Evolutionary conservation across 1,140 invertebrate species (phyloP), one percentile per base, ranked within the genome.

Genomic region (Stratiolaelaps scimitus): DNA sequence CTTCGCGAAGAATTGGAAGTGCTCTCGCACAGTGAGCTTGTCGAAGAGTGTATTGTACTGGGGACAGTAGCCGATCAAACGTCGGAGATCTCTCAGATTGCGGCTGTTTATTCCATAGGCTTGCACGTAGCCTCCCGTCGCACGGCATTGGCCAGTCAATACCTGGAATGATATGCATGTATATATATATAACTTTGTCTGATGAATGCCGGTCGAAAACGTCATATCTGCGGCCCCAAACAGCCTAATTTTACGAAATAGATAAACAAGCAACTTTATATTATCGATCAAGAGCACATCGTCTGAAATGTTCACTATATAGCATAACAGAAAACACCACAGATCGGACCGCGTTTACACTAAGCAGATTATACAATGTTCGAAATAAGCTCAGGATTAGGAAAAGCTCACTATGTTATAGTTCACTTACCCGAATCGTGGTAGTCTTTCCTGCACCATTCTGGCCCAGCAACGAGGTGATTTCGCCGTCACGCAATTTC

Each of bases 361-460:
- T n/a, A n/a, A n/a, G n/a, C n/a, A n/a, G n/a, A n/a, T n/a, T n/a
- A n/a, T n/a, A n/a, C n/a, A 64, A 17, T 6, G 15, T 15, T 17
- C 0, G 0, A 40, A 65, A 60, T 30, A 64, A 64, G 43, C 19
- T 1, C 64, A 6, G 30, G n/a, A n/a, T n/a, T n/a, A n/a, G n/a
- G n/a, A n/a, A 15, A 34, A 5, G 40, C 47, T 0, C 10, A 48
- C 15, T 46, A 2, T 48, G 7, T 17, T 1, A 0, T 5, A 23
- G 20, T 60, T 17, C 13, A 30, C 43, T 4, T 43, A 65, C 34
- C 17, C 43, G 29, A 15, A 83, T 77, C 2, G 87, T 91, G 13
- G 87, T 87, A 5, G 89, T 90, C 77, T 94, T 94, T 4, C 91
- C 91, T 5, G 91, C 89, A 0, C 90, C 91, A 72, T 86, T 85